These are phyloP conservation scores for Mellilla xanthometata DNA, from an alignment of 2,888 invertebrate species.

Conservation along the genomic window DNA sequence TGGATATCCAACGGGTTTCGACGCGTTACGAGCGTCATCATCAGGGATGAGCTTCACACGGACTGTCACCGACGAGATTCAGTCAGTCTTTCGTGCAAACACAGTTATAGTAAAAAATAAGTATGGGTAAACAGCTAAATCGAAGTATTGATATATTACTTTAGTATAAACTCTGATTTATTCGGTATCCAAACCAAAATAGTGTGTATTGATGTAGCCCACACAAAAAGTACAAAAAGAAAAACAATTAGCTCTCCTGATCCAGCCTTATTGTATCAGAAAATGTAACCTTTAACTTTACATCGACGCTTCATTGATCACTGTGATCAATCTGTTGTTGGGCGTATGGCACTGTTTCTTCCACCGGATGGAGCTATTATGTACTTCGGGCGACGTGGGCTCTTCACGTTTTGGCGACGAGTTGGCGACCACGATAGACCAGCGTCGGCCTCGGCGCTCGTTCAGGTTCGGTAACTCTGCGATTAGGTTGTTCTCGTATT, in stretches of 20 bases:
- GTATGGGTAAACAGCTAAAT: too few species aligned
- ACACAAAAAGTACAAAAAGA: not conserved
- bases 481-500: slow-evolving; percentile 92
- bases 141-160: too few species aligned
- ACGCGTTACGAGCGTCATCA: too few species aligned
- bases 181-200: too few species aligned
- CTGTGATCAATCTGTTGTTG: slow-evolving; percentile 87
- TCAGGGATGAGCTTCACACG: too few species aligned
- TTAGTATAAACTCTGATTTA: too few species aligned
- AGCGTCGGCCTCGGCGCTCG: slow-evolving; percentile 87
- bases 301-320: slow-evolving; percentile 89
- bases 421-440: slow-evolving; percentile 85
- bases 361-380: slow-evolving; percentile 67
- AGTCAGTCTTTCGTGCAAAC: too few species aligned
- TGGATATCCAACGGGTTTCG: too few species aligned
- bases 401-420: slow-evolving; percentile 56
- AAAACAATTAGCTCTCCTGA: not conserved
- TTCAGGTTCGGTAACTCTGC: slow-evolving; percentile 89
- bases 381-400: slow-evolving; percentile 61
- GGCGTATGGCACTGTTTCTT: slow-evolving; percentile 80
- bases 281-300: slow-evolving; percentile 42
- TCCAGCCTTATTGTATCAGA: slow-evolving; percentile 5
- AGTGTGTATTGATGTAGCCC: too few species aligned
- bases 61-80: too few species aligned
- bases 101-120: too few species aligned